Evolutionary conservation across 2,888 invertebrate species (phyloP), one percentile per base, ranked within the genome.

Genomic region (Athalia cordata): DNA sequence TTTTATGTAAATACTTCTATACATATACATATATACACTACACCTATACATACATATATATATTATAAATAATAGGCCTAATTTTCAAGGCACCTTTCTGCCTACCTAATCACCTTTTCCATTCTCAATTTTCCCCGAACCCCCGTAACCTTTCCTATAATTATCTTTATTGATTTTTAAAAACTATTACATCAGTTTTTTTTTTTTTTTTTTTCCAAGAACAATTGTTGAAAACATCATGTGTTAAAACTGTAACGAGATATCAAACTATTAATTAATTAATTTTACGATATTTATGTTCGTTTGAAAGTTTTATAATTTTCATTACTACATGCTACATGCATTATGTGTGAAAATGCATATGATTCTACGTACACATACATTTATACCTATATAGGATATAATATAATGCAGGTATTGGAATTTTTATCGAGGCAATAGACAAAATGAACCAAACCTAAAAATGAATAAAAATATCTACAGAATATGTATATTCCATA

Each of bases 1-100:
- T 84, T 85, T 85, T 85, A 85, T 89, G 87, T 89, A 88, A 84
- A 89, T 88, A 88, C 85, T 84, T 84, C 85, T 81, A 77, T 83
- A 83, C 29, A 29, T 29, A 29, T 29, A 29, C 29, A 29, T 29
- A n/a, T n/a, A 29, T 29, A 29, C 29, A 29, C 29, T 84, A 84
- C 86, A 84, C 82, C 82, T 83, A 82, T 80, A 84, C 82, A 80
- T 81, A 83, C 81, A 81, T 79, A 79, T 55, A 65, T 65, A 45
- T 15, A 45, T 29, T 45, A 65, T 62, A 50, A 50, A 70, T 70
- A 15, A 74, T 64, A 47, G 67, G 67, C 59, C 47, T 59, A 64
- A 75, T 75, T 75, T 75, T 61, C 62, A 75, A 62, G 50, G 15
- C 52, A 47, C 11, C 29, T 68, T 5, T n/a, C 43, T 64, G n/a